Conservation (phyloP, 1,140 invertebrate species). For the Atta texana region DNA sequence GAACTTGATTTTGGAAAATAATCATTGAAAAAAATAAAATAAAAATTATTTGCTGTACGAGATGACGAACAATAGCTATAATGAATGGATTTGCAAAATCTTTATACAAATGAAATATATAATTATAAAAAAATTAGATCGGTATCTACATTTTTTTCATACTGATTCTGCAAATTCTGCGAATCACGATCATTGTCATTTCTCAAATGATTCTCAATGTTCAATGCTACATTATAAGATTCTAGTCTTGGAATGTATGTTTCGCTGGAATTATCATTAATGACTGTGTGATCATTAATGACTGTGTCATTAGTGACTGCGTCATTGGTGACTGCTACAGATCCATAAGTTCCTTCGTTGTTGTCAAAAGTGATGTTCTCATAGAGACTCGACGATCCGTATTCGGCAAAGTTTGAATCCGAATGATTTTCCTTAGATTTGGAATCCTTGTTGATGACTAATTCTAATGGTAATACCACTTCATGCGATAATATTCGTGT, state of each 20-base stretch:
- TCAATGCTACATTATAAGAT: background rate
- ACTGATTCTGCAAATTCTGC: slow-evolving; percentile 20
- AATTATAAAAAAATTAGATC: background rate
- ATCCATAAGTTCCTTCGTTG: slow-evolving; percentile 15
- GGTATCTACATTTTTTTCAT: slow-evolving; percentile 13
- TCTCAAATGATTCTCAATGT: slow-evolving; percentile 10
- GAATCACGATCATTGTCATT: slow-evolving; percentile 29
- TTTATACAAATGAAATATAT: slow-evolving; percentile 11
- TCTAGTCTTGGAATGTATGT: slow-evolving; percentile 46
- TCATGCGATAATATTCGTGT: slow-evolving; percentile 29
- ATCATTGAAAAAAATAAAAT: too few species aligned
- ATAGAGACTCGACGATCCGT: background rate
- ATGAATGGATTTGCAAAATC: background rate
- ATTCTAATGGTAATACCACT: slow-evolving; percentile 72
- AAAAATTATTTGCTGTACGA: too few species aligned
- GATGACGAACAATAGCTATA: too few species aligned
- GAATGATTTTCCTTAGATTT: slow-evolving; percentile 48
- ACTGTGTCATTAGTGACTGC: background rate
- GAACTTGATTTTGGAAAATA: too few species aligned
- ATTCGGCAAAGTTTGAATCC: slow-evolving; percentile 11
- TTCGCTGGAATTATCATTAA: slow-evolving; percentile 11
- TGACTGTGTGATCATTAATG: background rate
- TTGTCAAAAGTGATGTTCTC: slow-evolving; percentile 13
- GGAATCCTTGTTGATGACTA: slow-evolving; percentile 75
- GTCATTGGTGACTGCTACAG: background rate